These are phyloP conservation scores for Drosophila tropicalis DNA, from an alignment of 1,140 invertebrate species.

Conservation along the genomic window DNA sequence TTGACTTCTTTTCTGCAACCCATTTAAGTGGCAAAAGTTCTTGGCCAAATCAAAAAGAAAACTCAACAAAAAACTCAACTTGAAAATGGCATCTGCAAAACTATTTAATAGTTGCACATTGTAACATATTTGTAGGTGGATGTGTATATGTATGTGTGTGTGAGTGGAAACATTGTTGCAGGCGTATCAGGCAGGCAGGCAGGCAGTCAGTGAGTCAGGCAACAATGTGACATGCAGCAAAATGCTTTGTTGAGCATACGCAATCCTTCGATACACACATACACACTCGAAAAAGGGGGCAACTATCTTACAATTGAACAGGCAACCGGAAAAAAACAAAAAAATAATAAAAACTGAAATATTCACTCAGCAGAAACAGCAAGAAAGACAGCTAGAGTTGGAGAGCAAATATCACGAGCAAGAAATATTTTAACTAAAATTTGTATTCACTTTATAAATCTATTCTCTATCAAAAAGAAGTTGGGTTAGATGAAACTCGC, in stretches of 20 bases:
- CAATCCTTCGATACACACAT: constrained; percentile 24
- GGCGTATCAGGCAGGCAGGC: constrained; percentile 35
- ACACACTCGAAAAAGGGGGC: constrained; percentile 13
- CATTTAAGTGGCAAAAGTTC: constrained; percentile 53
- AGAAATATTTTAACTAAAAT: constrained; percentile 17
- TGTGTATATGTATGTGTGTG: constrained; percentile 13
- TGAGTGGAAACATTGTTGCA: constrained; percentile 57
- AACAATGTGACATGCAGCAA: constrained; percentile 73
- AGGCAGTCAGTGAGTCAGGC: constrained; percentile 17
- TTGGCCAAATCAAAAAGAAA: constrained; percentile 32
- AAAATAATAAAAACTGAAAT: constrained; percentile 38
- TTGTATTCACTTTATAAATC: neutral
- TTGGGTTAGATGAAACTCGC: neutral
- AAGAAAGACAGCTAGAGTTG: neutral
- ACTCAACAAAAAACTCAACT: constrained; percentile 21
- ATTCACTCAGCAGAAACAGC: constrained; percentile 47
- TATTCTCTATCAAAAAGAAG: neutral
- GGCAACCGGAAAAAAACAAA: neutral
- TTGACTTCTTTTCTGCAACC: constrained; percentile 15
- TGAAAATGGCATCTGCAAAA: constrained; percentile 65
- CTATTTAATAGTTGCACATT: constrained; percentile 75
- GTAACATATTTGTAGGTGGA: constrained; percentile 56
- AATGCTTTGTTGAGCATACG: constrained; percentile 47
- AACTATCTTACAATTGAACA: constrained; percentile 45
- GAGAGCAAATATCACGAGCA: constrained; percentile 31